phyloP scores from a whole-genome alignment of 1,140 invertebrate genomes.

The Drosophila serrata region DNA sequence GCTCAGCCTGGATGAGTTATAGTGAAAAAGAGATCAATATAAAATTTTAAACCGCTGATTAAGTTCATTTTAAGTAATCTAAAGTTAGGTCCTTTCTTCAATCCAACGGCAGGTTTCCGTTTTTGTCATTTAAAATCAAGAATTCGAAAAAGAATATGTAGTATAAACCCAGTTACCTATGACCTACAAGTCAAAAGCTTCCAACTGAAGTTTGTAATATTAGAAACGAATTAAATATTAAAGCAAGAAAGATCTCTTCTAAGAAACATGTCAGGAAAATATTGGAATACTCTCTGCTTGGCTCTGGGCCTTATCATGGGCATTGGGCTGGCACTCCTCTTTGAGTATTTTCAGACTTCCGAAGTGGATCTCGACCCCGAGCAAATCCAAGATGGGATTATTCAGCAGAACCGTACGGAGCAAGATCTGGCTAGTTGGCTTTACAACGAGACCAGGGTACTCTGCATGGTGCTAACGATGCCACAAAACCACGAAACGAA shows the following conservation, averaged over 20 bases:
- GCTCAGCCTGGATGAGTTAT: background rate
- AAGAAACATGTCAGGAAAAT: background rate
- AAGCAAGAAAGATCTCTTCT: background rate
- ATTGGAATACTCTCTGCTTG: background rate
- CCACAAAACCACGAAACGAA: slow-evolving; percentile 3
- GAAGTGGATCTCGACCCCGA: background rate
- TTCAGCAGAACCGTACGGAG: background rate
- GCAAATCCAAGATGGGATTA: background rate
- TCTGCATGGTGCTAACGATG: slow-evolving; percentile 28
- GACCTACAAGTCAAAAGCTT: background rate
- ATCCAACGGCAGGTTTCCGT: slow-evolving; percentile 9
- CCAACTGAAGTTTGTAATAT: background rate
- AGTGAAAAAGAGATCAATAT: background rate
- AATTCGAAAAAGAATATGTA: background rate
- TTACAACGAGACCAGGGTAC: slow-evolving; percentile 13
- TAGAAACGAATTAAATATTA: background rate
- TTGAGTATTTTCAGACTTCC: background rate
- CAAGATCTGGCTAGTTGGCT: background rate
- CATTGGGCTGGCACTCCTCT: background rate
- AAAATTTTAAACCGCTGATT: too few relatives aligned
- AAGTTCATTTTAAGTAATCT: too few relatives aligned
- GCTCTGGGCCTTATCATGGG: background rate
- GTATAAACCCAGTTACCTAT: background rate
- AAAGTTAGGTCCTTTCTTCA: too few relatives aligned
- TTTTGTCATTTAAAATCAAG: background rate